Conservation (phyloP, 2,888 invertebrate species). For the Drosophila mulleri region DNA sequence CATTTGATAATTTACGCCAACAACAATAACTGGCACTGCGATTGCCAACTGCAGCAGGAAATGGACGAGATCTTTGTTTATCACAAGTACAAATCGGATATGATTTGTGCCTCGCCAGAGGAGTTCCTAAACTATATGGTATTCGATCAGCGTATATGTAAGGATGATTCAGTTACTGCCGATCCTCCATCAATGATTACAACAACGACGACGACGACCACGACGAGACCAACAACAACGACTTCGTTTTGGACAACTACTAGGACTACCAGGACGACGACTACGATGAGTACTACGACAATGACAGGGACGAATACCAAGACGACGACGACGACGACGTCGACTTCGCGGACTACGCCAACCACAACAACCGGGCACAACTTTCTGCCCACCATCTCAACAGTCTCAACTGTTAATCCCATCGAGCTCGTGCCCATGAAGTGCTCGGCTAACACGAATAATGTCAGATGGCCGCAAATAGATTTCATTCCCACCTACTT, state of each 20-base stretch:
- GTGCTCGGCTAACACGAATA: constrained; percentile 33
- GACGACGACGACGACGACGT: no score
- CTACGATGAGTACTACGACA: neutral
- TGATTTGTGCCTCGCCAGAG: constrained; percentile 60
- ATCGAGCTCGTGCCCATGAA: constrained; percentile 35
- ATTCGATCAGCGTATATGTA: constrained; percentile 55
- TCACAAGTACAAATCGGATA: constrained; percentile 1
- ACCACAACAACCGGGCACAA: constrained; percentile 12
- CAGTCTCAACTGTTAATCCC: constrained; percentile 21
- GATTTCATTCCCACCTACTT: constrained; percentile 42
- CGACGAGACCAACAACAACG: neutral
- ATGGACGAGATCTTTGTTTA: constrained; percentile 56
- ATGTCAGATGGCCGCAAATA: constrained; percentile 50
- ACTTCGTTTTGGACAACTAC: neutral
- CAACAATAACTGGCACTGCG: constrained; percentile 75
- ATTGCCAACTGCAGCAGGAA: constrained; percentile 62
- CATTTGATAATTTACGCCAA: constrained; percentile 54
- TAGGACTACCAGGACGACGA: neutral
- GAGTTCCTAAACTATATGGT: constrained; percentile 42
- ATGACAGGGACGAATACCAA: no score
- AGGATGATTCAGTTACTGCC: neutral
- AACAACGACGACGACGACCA: neutral
- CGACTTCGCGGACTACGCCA: accelerated
- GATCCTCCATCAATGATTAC: neutral
- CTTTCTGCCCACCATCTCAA: constrained; percentile 17